phyloP scores from a whole-genome alignment of 2,113 vertebrate species.

The Callocephalon fimbriatum region DNA sequence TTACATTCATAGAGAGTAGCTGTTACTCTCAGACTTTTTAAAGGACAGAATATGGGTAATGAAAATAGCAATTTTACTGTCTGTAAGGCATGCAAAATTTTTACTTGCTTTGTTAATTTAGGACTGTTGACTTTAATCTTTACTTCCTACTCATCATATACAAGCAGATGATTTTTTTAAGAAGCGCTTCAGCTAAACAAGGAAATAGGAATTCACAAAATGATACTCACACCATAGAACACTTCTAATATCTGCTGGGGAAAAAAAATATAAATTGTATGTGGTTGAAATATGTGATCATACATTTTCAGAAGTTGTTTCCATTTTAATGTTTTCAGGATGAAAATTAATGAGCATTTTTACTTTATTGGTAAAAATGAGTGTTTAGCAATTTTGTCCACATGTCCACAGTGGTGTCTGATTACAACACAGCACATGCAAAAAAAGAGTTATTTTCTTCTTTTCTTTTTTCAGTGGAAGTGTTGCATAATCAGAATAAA shows the following conservation, averaged over 20 bases:
- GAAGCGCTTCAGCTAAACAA: not conserved
- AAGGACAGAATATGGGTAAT: not conserved
- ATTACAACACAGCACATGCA: not conserved
- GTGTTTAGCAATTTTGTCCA: not conserved
- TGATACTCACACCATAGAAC: not conserved
- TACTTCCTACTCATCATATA: not conserved
- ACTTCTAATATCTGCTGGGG: not conserved
- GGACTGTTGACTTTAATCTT: not conserved
- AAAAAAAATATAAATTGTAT: not conserved
- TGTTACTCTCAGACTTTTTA: not conserved
- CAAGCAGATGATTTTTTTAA: not conserved
- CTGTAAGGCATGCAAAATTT: not conserved
- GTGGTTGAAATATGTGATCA: not conserved
- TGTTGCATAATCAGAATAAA: not conserved
- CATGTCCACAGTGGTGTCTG: not conserved
- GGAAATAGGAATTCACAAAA: not conserved
- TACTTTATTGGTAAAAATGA: not conserved
- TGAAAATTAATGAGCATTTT: not conserved
- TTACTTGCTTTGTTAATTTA: not conserved
- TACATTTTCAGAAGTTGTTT: not conserved
- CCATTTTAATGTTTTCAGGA: not conserved
- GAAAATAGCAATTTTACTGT: not conserved
- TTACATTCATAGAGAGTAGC: not conserved
- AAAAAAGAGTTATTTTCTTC: not conserved
- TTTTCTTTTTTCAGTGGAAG: not conserved